Percentiles rank a stretch among this genome's conserved stretches.
phyloP scores from a whole-genome alignment of 1,140 invertebrate genomes.

The Papilio dardanus region DNA sequence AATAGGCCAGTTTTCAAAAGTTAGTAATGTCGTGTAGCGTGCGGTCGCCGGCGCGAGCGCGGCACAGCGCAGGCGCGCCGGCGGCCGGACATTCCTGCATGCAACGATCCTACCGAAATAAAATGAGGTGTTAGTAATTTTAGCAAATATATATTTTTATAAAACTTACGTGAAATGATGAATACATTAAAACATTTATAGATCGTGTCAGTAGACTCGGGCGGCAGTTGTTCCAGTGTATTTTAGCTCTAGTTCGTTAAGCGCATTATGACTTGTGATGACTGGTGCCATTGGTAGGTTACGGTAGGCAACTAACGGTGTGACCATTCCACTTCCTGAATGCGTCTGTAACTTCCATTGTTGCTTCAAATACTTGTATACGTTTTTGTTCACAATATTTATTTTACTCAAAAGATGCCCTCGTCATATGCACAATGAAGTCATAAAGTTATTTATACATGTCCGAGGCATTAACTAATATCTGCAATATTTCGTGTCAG shows the following conservation, averaged over 20 bases:
- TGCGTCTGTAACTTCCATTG: slow-evolving; percentile 77
- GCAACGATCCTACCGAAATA: slow-evolving; percentile 19
- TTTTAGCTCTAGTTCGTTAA: slow-evolving; percentile 60
- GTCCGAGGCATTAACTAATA: background rate
- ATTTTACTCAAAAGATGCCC: background rate
- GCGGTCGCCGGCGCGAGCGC: background rate
- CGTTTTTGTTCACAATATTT: background rate
- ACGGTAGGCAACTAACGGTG: slow-evolving; percentile 69
- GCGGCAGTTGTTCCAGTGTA: slow-evolving; percentile 46
- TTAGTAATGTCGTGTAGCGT: slow-evolving; percentile 5
- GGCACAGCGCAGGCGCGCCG: background rate
- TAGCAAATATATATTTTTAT: slow-evolving; percentile 36
- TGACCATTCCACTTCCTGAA: slow-evolving; percentile 65
- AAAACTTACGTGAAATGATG: slow-evolving; percentile 32
- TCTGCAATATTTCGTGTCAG: background rate
- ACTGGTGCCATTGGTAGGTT: slow-evolving; percentile 81
- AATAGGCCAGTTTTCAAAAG: slow-evolving; percentile 3
- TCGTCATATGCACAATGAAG: background rate
- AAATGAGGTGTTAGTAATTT: slow-evolving; percentile 16
- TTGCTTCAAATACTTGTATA: slow-evolving; percentile 57
- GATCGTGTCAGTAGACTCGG: background rate
- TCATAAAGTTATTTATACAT: background rate
- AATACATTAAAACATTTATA: slow-evolving; percentile 8
- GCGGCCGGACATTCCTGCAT: slow-evolving; percentile 22
- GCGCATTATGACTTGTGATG: slow-evolving; percentile 81